Conservation (phyloP, 2,888 invertebrate genomes). For the Disparrhopalites patrizii region DNA sequence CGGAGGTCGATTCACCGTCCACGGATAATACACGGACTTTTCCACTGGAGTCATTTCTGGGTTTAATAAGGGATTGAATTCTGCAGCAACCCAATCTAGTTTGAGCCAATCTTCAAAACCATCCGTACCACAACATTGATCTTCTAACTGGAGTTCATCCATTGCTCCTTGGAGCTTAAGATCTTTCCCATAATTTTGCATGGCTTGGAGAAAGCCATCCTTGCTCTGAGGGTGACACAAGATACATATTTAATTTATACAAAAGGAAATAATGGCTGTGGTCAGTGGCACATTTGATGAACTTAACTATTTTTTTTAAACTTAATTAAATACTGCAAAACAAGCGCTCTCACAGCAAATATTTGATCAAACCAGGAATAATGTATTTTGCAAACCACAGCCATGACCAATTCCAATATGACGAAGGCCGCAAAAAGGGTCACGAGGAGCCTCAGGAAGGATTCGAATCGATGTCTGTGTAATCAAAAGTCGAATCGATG, state of each 20-base stretch:
- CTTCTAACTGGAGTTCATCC: conserved; percentile 18
- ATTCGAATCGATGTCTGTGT: background rate
- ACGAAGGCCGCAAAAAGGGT: background rate
- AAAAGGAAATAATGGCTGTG: too few species aligned
- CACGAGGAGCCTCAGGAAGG: background rate
- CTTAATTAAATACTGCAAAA: too few species aligned
- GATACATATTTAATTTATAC: too few species aligned
- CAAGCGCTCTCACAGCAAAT: too few species aligned
- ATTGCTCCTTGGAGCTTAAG: background rate
- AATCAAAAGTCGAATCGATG: too few species aligned
- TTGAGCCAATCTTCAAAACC: conserved; percentile 20
- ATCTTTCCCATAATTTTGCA: conserved; percentile 1
- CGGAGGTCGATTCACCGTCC: conserved; percentile 7
- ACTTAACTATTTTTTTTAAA: too few species aligned
- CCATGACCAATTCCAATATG: background rate
- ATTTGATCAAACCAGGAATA: background rate
- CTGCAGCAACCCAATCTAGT: conserved; percentile 17
- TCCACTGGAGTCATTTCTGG: background rate
- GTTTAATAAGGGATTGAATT: conserved; percentile 13
- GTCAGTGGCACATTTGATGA: too few species aligned
- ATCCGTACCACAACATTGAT: conserved; percentile 26
- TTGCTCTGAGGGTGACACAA: too few species aligned
- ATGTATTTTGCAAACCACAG: background rate
- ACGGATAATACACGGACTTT: conserved; percentile 20
- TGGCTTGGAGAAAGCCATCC: conserved; percentile 7